Conservation (phyloP, 2,888 invertebrate species). For the Antheraea assamensis region DNA sequence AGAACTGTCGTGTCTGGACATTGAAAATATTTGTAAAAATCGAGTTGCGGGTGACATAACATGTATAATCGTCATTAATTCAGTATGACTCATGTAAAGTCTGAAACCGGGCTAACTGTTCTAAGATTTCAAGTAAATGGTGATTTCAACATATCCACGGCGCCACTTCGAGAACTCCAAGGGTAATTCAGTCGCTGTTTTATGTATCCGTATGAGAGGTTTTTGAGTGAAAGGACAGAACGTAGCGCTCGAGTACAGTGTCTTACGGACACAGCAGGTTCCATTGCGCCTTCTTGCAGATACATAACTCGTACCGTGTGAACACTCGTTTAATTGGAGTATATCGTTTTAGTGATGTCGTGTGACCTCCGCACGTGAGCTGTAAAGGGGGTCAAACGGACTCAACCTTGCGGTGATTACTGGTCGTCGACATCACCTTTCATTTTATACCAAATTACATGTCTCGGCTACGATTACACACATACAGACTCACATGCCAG, state of each 20-base stretch:
- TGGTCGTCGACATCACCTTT: not conserved
- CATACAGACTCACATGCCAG: not conserved
- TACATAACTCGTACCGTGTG: not conserved
- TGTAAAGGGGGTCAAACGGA: not conserved
- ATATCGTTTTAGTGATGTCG: not conserved
- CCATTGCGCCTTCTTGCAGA: too few relatives aligned
- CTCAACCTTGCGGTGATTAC: not conserved
- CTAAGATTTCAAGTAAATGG: not conserved
- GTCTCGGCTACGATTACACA: not conserved
- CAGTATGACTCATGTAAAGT: too few relatives aligned
- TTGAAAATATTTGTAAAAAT: too few relatives aligned
- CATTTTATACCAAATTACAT: not conserved
- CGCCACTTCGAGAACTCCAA: not conserved
- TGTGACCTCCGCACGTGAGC: not conserved
- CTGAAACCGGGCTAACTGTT: not conserved
- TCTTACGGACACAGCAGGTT: not conserved
- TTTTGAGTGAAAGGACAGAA: not conserved
- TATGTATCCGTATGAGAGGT: not conserved
- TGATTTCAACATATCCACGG: not conserved
- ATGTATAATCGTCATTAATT: too few relatives aligned
- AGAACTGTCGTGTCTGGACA: rapidly evolving
- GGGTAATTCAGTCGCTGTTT: not conserved
- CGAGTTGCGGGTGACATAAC: too few relatives aligned
- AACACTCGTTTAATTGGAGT: not conserved
- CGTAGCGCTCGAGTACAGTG: too few relatives aligned